Evolutionary conservation across 2,888 invertebrate species (phyloP).

Genomic region (Stictocephala bisonia): DNA sequence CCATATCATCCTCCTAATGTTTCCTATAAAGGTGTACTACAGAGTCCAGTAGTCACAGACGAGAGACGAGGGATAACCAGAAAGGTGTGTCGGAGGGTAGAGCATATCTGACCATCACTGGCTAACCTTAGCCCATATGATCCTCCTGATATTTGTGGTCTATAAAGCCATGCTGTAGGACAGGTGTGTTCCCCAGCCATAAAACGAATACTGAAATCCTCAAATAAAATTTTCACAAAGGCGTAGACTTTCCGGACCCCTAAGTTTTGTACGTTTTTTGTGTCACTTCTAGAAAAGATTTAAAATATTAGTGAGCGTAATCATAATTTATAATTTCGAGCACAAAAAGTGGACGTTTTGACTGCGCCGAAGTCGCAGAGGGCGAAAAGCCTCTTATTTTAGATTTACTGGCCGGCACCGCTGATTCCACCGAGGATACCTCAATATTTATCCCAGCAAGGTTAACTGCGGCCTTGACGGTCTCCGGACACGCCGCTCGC

Average conservation of each 20-base stretch:
- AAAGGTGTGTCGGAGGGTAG: too few species aligned
- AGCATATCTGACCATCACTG: too few species aligned
- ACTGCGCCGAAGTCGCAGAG: background rate
- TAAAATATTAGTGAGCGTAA: constrained; percentile 39
- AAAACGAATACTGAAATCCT: constrained; percentile 28
- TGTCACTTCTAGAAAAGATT: constrained; percentile 20
- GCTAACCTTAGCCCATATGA: too few species aligned
- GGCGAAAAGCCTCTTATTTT: constrained; percentile 26
- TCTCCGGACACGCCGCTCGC: background rate
- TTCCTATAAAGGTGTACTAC: too few species aligned
- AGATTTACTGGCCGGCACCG: constrained; percentile 6
- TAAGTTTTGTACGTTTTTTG: constrained; percentile 16
- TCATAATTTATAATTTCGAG: constrained; percentile 40
- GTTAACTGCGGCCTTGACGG: constrained; percentile 11
- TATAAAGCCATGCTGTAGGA: too few species aligned
- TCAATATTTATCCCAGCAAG: constrained; percentile 29
- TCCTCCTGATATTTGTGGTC: too few species aligned
- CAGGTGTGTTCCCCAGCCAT: too few species aligned
- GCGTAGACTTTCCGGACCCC: constrained; percentile 2
- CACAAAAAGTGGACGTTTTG: constrained; percentile 37
- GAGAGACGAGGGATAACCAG: too few species aligned
- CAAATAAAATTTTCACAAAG: constrained; percentile 24
- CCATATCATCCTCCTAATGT: too few species aligned
- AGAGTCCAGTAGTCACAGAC: too few species aligned
- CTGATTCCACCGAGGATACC: background rate